Evolutionary conservation across 2,797 vertebrate genomes (phyloP).

Genomic region (Knipowitschia caucasica): DNA sequence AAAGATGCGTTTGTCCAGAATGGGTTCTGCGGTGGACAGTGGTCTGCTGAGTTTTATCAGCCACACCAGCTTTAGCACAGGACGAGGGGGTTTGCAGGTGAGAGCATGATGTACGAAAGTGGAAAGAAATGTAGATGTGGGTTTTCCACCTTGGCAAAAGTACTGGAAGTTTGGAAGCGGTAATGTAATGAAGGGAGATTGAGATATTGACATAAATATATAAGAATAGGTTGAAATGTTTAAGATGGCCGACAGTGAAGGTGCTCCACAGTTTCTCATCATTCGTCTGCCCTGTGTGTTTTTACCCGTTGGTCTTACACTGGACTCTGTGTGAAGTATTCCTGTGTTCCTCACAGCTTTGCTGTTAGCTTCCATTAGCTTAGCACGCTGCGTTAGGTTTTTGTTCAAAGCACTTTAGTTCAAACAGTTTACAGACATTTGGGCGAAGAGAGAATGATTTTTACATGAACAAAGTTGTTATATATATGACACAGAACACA

Average conservation of each 20-base stretch:
- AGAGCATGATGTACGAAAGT: slow-evolving; percentile 55
- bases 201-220: slow-evolving; percentile 55
- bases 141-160: slow-evolving; percentile 26
- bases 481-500: slow-evolving; percentile 27
- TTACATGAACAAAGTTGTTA: slow-evolving; percentile 17
- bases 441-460: slow-evolving; percentile 38
- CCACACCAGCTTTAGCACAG: slow-evolving; percentile 35
- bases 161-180: slow-evolving; percentile 36
- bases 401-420: slow-evolving; percentile 67
- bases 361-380: slow-evolving; percentile 42
- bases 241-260: slow-evolving; percentile 18
- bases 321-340: slow-evolving; percentile 61
- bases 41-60: slow-evolving; percentile 70
- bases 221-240: slow-evolving; percentile 26
- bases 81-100: slow-evolving; percentile 52
- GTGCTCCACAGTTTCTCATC: background rate
- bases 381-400: slow-evolving; percentile 15
- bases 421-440: slow-evolving; percentile 55
- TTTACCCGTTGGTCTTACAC: slow-evolving; percentile 52
- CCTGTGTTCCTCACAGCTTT: slow-evolving; percentile 28
- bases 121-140: slow-evolving; percentile 44
- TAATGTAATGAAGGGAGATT: slow-evolving; percentile 36
- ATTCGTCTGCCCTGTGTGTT: background rate
- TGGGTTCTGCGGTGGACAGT: slow-evolving; percentile 21
- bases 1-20: slow-evolving; percentile 20